Conservation (phyloP, 2,113 vertebrate genomes). For the Numida meleagris region DNA sequence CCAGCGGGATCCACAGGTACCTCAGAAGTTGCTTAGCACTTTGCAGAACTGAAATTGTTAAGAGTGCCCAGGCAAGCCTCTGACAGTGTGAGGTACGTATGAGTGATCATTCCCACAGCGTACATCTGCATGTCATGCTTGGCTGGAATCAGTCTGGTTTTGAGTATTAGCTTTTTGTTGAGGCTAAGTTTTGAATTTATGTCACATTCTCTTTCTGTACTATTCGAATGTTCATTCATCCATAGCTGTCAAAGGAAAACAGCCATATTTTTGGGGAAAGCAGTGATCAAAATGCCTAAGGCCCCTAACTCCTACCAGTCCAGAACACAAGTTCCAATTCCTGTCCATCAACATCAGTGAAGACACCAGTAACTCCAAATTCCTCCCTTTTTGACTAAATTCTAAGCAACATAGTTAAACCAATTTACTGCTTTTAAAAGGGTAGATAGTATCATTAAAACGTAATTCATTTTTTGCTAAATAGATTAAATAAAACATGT, state of each 20-base stretch:
- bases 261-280: neutral
- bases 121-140: neutral
- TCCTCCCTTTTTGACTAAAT: neutral
- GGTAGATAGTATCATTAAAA: neutral
- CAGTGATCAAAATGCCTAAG: neutral
- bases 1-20: neutral
- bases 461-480: neutral
- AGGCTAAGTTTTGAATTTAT: neutral
- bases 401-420: neutral
- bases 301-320: neutral
- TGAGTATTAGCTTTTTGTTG: neutral
- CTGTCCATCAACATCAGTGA: accelerated
- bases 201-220: neutral
- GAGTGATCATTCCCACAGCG: neutral
- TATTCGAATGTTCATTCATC: neutral
- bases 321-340: neutral
- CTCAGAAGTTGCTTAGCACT: neutral
- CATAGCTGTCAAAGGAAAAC: neutral
- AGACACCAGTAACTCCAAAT: neutral
- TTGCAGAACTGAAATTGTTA: neutral
- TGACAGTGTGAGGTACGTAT: accelerated
- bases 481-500: neutral
- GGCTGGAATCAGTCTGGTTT: neutral
- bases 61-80: neutral
- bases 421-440: neutral